Base-by-base conservation (phyloP, 1,140 invertebrate species). In the Cataglyphis hispanica region DNA sequence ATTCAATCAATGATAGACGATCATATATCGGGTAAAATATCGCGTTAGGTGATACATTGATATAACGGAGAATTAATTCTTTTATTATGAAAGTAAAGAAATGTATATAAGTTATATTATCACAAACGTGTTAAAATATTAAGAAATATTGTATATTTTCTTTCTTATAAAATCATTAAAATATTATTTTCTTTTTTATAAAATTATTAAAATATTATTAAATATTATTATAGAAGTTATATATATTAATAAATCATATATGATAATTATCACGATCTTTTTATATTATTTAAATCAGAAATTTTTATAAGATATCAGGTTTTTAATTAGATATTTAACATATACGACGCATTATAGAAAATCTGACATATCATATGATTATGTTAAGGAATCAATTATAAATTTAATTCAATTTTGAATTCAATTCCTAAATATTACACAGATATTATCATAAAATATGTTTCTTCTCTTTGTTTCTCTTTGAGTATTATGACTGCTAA, bases 231-330 rank as follows among this genome's bases (percentile, higher is more conserved):
- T 50, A 50, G 46, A 1, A 50, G 16, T 50, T 50, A 50, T 70
- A 50, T 70, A 27, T 70, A 70, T 50, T 70, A 69, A 69, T 46
- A n/a, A 67, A 67, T 19, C 7, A 27, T 69, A 19, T 16, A 25
- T 13, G 6, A 67, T 46, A 53, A 70, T 53, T 53, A 50, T 70
- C 22, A 46, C 46, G 40, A 3, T 69, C 8, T 31, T 4, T 53
- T 31, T 4, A 70, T 7, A 34, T 70, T 70, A 53, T 53, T 70
- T 8, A 46, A n/a, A 53, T 31, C 7, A 34, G 1, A 34, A n/a
- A 22, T 34, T 37, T 74, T 4, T n/a, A 34, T n/a, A 3, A 22
- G 10, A 22, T 40, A 66, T 2, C 13, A 53, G 50, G 4, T 40
- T 25, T 40, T 58, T 56, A 74, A 74, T 6, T 16, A 46, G 43